Evolutionary conservation across 2,888 invertebrate species (phyloP).

Genomic region (Temnothorax ravouxi): DNA sequence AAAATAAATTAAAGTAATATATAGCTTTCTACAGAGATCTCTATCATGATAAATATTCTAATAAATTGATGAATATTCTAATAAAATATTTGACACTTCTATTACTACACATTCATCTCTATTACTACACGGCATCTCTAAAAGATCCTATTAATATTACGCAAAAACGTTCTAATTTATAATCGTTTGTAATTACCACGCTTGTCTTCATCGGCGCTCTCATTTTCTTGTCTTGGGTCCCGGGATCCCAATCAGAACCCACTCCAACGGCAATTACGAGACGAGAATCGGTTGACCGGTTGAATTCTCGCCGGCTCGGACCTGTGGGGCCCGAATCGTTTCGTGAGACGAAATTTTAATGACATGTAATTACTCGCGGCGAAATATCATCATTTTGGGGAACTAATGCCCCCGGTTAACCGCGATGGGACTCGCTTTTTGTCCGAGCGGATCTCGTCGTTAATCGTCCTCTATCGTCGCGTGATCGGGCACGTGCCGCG

Average conservation of each 20-base stretch:
- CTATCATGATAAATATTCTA: conserved; percentile 8
- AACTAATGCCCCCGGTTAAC: conserved; percentile 64
- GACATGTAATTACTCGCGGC: conserved; percentile 65
- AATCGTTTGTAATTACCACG: conserved; percentile 25
- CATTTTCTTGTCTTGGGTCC: conserved; percentile 38
- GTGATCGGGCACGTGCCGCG: conserved; percentile 67
- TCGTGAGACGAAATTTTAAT: conserved; percentile 58
- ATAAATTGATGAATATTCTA: conserved; percentile 8
- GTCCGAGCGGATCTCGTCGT: conserved; percentile 39
- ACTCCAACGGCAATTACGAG: conserved; percentile 43
- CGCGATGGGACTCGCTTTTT: conserved; percentile 46
- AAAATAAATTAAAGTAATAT: neutral
- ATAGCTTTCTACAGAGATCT: neutral
- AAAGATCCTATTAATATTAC: conserved; percentile 10
- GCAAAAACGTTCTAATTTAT: conserved; percentile 21
- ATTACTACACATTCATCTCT: neutral
- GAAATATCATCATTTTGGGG: conserved; percentile 66
- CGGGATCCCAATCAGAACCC: conserved; percentile 23
- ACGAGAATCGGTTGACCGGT: conserved; percentile 54
- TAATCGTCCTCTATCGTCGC: conserved; percentile 62
- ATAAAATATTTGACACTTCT: neutral
- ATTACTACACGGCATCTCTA: neutral
- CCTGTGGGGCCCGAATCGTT: conserved; percentile 25
- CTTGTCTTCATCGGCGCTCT: conserved; percentile 28
- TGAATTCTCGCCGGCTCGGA: conserved; percentile 14